A percentile compares a stretch with the other conserved stretches of the same genome.
Conservation (phyloP, 2,888 invertebrate genomes). For the Acutogordius australiensis region DNA sequence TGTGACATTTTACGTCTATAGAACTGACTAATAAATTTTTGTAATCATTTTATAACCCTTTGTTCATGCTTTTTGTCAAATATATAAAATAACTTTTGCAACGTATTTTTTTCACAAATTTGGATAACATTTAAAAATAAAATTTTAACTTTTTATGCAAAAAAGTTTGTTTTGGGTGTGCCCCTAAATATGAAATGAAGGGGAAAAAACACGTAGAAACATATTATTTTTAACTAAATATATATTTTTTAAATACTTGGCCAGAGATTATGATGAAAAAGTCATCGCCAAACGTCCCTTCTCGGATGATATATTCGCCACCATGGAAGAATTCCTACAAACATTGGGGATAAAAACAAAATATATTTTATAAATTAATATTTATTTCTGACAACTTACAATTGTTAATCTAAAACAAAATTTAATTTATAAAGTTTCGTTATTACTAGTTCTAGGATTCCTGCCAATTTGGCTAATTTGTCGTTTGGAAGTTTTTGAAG, state of each 20-base stretch:
- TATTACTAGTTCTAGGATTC: constrained; percentile 5
- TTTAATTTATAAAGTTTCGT: constrained; percentile 1
- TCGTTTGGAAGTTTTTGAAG: background rate
- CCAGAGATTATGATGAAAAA: constrained; percentile 66
- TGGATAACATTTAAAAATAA: too few species aligned
- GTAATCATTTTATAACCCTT: too few species aligned
- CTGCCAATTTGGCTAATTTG: constrained; percentile 10
- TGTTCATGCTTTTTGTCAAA: too few species aligned
- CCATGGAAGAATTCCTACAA: constrained; percentile 47
- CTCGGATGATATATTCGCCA: constrained; percentile 45
- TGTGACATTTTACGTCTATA: too few species aligned
- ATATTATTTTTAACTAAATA: too few species aligned
- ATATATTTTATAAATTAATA: constrained; percentile 10
- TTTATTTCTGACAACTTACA: background rate
- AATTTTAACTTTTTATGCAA: too few species aligned
- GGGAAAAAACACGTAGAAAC: too few species aligned
- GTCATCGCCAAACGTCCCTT: constrained; percentile 57
- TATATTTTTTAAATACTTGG: constrained; percentile 37
- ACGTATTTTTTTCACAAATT: too few species aligned
- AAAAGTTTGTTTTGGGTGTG: too few species aligned
- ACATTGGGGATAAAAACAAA: background rate
- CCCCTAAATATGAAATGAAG: too few species aligned
- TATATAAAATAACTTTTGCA: too few species aligned
- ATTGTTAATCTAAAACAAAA: background rate
- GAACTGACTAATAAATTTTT: too few species aligned